Evolutionary conservation across 2,888 invertebrate species (phyloP), one percentile per base, ranked within the genome.

Genomic region (Ectemnius lituratus): DNA sequence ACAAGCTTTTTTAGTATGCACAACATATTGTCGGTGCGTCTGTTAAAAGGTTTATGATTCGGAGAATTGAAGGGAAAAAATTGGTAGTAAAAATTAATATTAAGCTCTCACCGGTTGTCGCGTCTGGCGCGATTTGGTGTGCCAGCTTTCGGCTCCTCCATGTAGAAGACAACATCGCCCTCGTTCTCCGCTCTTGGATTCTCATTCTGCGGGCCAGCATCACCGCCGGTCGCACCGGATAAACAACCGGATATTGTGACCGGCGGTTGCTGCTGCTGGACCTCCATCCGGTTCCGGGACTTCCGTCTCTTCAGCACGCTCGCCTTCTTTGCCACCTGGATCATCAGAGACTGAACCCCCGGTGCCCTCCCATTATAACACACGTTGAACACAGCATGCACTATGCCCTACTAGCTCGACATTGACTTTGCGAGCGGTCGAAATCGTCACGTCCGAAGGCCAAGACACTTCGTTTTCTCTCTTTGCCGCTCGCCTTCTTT

Each of bases 291-390:
- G 85, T 94, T 94, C 85, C 93, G 92, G 65, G 95, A 95, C 89
- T 95, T 94, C 75, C 95, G 92, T 75, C 95, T 92, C 88, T 95
- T 94, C 83, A 95, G 92, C 80, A 95, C 94, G 85, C 94, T 95
- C 78, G 95, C 95, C 88, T 94, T 94, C 89, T 95, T 94, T 76
- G 95, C 95, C 86, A 95, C 94, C 94, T 95, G 94, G 87, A 93
- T 93, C 92, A 94, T 94, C 89, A 94, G 92, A 92, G 94, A 94
- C 94, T 94, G 93, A 93, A 93, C 92, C 93, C 90, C 90, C 89
- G 89, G 86, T 88, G 89, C 90, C 90, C 88, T 88, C 88, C 88
- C 89, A 86, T 90, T 90, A 90, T 88, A 87, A 88, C 84, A 88
- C 89, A 89, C 89, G 86, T 85, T 81, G 80, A 87, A 88, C 88